Evolutionary conservation across 2,888 invertebrate species (phyloP), one percentile per base, ranked within the genome.

Genomic region (Anthophora plumipes): DNA sequence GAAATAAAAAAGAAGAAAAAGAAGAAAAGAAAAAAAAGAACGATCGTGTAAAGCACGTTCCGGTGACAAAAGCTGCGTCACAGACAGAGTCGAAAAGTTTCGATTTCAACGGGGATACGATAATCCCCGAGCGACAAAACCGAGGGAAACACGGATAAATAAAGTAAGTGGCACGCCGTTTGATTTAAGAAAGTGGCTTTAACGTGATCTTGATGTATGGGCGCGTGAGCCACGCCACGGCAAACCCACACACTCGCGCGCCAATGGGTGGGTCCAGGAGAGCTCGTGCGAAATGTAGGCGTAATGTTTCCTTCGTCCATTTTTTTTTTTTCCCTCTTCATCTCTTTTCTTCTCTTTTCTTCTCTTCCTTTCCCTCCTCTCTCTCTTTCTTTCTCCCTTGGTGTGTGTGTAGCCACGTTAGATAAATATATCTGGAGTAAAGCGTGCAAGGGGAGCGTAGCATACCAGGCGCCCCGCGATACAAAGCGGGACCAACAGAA

Each of bases 181-280:
- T 86, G 82, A 86, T 86, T 82, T 82, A 85, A 82, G 86, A 82
- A 86, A 87, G 85, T 76, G 77, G 76, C 77, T 71, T 75, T 74
- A 80, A 85, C 87, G 87, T 77, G 80, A 85, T 86, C 79, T 86
- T 86, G 87, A 86, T 82, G 85, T 86, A 86, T 78, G 82, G 71
- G 68, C 66, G 73, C 69, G 80, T 61, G 76, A 77, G 85, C 72
- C 52, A 64, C 66, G 76, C 60, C 66, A 69, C 79, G 64, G 80
- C 61, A 66, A 73, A 64, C 76, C 71, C 85, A 85, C 77, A 74
- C 81, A 68, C 25, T 46, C 80, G 68, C 68, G 64, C 61, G 68
- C 52, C 80, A 69, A 77, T 85, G 87, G 85, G 85, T 86, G 87
- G 87, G 85, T 77, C 76, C 73, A 46, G 57, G 55, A 31, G 63